phyloP scores from a whole-genome alignment of 2,888 invertebrate genomes.

The Spodoptera exigua region DNA sequence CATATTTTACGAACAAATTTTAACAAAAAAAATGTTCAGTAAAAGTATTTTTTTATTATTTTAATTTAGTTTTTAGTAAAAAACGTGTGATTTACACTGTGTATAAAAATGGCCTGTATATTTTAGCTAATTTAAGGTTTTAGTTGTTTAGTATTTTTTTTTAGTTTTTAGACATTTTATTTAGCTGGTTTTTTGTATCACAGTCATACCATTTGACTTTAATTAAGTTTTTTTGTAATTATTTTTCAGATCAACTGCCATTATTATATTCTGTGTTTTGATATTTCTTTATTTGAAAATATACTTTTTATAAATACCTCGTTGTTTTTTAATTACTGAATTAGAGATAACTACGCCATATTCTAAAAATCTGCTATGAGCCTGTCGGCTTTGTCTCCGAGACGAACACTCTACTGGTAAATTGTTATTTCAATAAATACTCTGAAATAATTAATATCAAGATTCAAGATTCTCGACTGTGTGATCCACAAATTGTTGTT shows the following conservation, averaged over 20 bases:
- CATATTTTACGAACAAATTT: conserved; percentile 43
- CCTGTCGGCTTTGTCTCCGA: no score
- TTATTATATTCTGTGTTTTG: conserved; percentile 75
- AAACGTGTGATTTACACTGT: conserved; percentile 74
- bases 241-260: conserved; percentile 79
- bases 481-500: no score
- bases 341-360: no score
- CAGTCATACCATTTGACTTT: conserved; percentile 72
- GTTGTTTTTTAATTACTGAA: conserved; percentile 15
- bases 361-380: no score
- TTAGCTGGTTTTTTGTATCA: conserved; percentile 62
- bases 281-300: conserved; percentile 83
- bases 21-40: conserved; percentile 40
- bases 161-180: conserved; percentile 61
- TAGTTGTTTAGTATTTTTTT: conserved; percentile 56
- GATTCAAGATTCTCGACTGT: no score
- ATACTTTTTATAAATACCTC: conserved; percentile 77
- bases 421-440: no score
- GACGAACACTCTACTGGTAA: no score
- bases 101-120: conserved; percentile 82
- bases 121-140: conserved; percentile 74
- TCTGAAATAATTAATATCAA: no score
- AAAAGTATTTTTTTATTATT: conserved; percentile 42
- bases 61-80: conserved; percentile 58
- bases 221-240: conserved; percentile 68